Percentiles rank a stretch among this genome's conserved stretches.
These are phyloP conservation scores for Sterrhoptilus dennistouni DNA, from an alignment of 2,113 vertebrate genomes.

Conservation along the genomic window DNA sequence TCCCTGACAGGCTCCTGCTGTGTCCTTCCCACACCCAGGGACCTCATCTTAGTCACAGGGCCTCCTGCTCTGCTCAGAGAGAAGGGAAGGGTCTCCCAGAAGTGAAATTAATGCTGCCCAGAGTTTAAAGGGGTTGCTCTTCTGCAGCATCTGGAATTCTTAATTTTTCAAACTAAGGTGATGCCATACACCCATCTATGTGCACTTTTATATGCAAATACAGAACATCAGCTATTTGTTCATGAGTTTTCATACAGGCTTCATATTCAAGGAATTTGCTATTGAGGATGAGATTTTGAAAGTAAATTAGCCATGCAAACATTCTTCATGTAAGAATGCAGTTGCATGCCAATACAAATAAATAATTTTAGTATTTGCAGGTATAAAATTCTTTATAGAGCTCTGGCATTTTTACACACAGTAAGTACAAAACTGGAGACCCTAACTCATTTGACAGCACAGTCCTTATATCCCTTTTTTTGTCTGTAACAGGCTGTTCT, in stretches of 20 bases:
- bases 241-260: background rate
- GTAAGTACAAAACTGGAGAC: background rate
- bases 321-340: background rate
- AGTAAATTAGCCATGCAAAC: background rate
- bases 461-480: background rate
- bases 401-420: background rate
- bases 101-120: background rate
- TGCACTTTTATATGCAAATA: background rate
- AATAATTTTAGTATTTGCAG: background rate
- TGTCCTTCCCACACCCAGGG: background rate
- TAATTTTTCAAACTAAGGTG: background rate
- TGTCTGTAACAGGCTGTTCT: background rate
- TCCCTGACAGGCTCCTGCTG: background rate
- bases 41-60: background rate
- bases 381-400: background rate
- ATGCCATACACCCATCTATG: background rate
- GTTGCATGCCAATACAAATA: background rate
- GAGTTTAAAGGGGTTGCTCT: background rate
- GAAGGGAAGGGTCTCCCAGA: background rate
- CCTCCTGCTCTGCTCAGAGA: background rate
- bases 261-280: background rate
- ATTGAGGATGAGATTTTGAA: background rate
- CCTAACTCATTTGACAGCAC: background rate
- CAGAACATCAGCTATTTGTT: background rate
- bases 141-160: background rate